Base-by-base conservation (phyloP, 1,140 invertebrate genomes). In the Alviniconcha marisindica region DNA sequence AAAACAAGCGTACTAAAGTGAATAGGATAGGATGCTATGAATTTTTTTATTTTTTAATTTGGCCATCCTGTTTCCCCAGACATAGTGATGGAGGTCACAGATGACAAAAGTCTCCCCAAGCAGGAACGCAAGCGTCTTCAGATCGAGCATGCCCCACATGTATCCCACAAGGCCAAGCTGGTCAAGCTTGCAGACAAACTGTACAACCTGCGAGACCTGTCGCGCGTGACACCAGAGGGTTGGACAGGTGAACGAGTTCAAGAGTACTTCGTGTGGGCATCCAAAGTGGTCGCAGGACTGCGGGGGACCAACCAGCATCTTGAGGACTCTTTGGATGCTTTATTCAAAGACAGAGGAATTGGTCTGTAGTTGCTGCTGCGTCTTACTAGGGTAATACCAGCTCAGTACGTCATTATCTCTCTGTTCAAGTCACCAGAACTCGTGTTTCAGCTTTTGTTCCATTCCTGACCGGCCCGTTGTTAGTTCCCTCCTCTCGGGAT, bases 181-280 rank as follows among this genome's bases (percentile, higher is more conserved):
- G 95, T 98, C 0, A 96, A 96, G 92, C 91, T 98, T 83, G 97
- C 97, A 0, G 97, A 98, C 92, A 97, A 97, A 92, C 92, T 98
- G 77, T 97, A 97, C 91, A 98, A 98, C 93, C 91, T 98, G 1
- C 92, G 96, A 85, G 97, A 98, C 93, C 90, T 97, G 28, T 93
- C 95, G 44, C 91, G 93, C 66, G 84, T 85, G 44, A 94, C 94
- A 36, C 97, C 97, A 0, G 85, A 91, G 33, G 94, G 93, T 24
- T 97, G 96, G 96, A 93, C 94, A 28, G 88, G 94, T 36, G 86
- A 94, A 83, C 90, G 95, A 86, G 94, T 95, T 3, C 87, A 93
- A 10, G 94, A 96, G 86, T 96, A 96, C 92, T 97, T 97, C 90
- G 85, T 94, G 76, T 98, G 96, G 96, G 94, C 96, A 14, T 93